phyloP scores from a whole-genome alignment of 2,797 vertebrate genomes.

The Psittacula echo region DNA sequence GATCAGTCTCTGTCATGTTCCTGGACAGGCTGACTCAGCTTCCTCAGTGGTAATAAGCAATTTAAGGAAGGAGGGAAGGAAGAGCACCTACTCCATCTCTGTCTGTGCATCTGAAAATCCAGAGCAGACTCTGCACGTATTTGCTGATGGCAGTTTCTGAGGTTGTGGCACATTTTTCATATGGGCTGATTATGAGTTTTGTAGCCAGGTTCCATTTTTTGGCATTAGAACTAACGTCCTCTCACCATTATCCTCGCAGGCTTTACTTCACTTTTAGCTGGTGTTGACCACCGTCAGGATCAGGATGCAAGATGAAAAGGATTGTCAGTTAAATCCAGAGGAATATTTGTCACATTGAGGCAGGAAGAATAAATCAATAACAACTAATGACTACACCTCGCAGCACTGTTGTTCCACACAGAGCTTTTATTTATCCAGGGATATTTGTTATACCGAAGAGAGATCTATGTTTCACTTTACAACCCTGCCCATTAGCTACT shows the following conservation, averaged over 20 bases:
- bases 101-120: neutral
- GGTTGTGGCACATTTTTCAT: neutral
- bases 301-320: neutral
- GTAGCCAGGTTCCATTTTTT: neutral
- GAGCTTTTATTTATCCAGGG: neutral
- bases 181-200: neutral
- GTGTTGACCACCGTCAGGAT: neutral
- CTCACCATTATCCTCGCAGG: neutral
- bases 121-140: neutral
- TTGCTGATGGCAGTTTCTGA: neutral
- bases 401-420: neutral
- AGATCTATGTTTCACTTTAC: neutral
- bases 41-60: neutral
- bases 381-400: neutral
- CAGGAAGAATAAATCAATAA: neutral
- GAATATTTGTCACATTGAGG: neutral
- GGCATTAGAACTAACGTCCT: neutral
- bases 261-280: neutral
- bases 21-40: neutral
- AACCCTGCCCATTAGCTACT: neutral
- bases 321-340: neutral
- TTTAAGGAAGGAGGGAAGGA: neutral
- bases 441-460: neutral
- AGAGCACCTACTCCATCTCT: neutral
- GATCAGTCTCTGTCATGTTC: conserved; percentile 4